Evolutionary conservation across 2,888 invertebrate species (phyloP).

Genomic region (Dynastes hyllus): DNA sequence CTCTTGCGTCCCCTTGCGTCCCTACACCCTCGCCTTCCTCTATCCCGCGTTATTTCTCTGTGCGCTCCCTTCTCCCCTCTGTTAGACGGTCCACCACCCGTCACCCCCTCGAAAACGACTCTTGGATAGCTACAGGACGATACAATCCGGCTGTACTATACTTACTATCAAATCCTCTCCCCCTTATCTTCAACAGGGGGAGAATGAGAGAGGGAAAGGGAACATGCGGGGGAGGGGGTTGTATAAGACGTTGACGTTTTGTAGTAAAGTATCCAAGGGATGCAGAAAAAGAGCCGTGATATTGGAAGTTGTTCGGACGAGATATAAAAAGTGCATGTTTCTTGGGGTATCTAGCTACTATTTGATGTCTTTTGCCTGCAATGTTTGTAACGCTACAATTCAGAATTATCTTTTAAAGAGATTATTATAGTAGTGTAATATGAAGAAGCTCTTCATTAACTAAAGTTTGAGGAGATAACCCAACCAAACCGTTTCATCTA

Average conservation of each 20-base stretch:
- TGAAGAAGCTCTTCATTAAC: too few relatives aligned
- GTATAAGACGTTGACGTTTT: constrained; percentile 35
- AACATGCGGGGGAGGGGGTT: neutral
- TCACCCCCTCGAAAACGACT: constrained; percentile 32
- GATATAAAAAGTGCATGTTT: neutral
- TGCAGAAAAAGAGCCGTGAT: constrained; percentile 6
- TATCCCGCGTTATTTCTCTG: neutral
- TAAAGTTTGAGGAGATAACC: too few relatives aligned
- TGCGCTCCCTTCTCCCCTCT: too few relatives aligned
- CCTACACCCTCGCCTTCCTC: constrained; percentile 5
- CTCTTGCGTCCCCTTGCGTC: constrained; percentile 25
- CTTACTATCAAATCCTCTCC: constrained; percentile 28
- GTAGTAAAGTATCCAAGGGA: constrained; percentile 19
- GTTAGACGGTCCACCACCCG: constrained; percentile 31
- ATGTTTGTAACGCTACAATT: too few relatives aligned
- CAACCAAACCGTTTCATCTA: too few relatives aligned
- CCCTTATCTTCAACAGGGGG: neutral
- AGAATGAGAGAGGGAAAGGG: too few relatives aligned
- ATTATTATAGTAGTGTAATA: too few relatives aligned
- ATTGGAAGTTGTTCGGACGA: constrained; percentile 1
- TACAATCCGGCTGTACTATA: constrained; percentile 33
- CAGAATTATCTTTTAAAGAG: too few relatives aligned
- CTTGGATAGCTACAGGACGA: constrained; percentile 42
- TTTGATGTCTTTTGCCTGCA: too few relatives aligned
- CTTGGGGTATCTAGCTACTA: too few relatives aligned